These are phyloP conservation scores for Leptinotarsa lineolata DNA, from an alignment of 1,140 invertebrate species.

Conservation along the genomic window DNA sequence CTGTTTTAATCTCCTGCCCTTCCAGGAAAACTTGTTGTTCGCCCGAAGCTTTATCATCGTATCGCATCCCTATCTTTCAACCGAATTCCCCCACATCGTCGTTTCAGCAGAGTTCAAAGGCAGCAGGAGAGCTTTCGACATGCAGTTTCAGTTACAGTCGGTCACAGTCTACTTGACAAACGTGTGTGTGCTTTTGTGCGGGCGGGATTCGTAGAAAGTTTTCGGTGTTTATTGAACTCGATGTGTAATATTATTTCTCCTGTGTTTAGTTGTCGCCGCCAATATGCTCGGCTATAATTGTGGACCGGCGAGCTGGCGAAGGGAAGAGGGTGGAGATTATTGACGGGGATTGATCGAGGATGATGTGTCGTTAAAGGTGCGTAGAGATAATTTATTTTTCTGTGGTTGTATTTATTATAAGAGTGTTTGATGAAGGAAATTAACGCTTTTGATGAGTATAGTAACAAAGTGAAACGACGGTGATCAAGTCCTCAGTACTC, in stretches of 20 bases:
- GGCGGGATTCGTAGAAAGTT: background rate
- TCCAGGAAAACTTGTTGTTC: background rate
- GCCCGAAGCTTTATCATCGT: background rate
- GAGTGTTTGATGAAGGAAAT: too few relatives aligned
- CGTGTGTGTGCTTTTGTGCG: background rate
- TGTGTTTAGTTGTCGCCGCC: background rate
- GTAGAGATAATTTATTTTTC: background rate
- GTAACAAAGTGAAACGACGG: too few relatives aligned
- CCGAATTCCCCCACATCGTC: background rate
- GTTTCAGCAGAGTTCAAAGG: background rate
- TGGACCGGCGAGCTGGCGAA: background rate
- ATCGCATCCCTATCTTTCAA: background rate
- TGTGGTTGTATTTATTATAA: too few relatives aligned
- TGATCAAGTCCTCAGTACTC: too few relatives aligned
- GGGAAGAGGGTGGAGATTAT: background rate
- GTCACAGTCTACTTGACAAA: background rate
- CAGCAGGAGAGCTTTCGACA: background rate
- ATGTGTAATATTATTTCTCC: background rate
- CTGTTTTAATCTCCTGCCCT: background rate
- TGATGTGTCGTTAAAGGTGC: background rate
- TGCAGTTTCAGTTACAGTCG: background rate
- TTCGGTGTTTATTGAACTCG: background rate
- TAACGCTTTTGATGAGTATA: too few relatives aligned
- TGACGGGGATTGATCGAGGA: background rate
- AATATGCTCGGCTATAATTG: constrained; percentile 1